Evolutionary conservation across 2,113 vertebrate genomes (phyloP).

Genomic region (Etheostoma cragini): DNA sequence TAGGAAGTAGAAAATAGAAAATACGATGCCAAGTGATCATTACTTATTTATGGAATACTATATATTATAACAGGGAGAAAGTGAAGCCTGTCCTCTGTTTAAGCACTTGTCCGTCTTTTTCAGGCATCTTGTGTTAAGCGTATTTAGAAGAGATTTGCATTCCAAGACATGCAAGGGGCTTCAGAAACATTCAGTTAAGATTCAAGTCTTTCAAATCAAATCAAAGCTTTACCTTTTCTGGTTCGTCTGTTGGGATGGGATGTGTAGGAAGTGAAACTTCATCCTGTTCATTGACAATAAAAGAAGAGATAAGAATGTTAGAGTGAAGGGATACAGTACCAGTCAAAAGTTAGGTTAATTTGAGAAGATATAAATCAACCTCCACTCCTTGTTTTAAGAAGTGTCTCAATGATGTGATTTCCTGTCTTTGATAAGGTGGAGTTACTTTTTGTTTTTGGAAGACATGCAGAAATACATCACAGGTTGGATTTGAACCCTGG

Average conservation of each 20-base stretch:
- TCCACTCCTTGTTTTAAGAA: background rate
- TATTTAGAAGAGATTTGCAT: conserved; percentile 46
- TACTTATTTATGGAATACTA: background rate
- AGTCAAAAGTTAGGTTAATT: background rate
- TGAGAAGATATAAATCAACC: background rate
- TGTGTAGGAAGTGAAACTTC: conserved; percentile 32
- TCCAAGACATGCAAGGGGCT: conserved; percentile 54
- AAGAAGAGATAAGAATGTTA: conserved; percentile 12
- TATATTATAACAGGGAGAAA: background rate
- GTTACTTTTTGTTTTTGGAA: no score
- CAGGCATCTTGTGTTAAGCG: conserved; percentile 16
- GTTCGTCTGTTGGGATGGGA: conserved; percentile 47
- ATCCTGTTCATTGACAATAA: conserved; percentile 39
- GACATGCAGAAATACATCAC: no score
- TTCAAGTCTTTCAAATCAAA: conserved; percentile 9
- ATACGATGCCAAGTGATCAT: conserved; percentile 38
- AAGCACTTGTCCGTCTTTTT: conserved; percentile 50
- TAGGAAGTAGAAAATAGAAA: conserved; percentile 25
- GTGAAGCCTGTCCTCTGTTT: background rate
- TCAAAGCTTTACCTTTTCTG: conserved; percentile 68
- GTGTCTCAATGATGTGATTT: background rate
- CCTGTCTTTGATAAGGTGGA: background rate
- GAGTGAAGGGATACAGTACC: background rate
- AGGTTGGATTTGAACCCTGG: no score
- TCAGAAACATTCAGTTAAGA: background rate